Evolutionary conservation across 2,888 invertebrate species (phyloP), one percentile per base, ranked within the genome.

Genomic region (Ametastegia equiseti): DNA sequence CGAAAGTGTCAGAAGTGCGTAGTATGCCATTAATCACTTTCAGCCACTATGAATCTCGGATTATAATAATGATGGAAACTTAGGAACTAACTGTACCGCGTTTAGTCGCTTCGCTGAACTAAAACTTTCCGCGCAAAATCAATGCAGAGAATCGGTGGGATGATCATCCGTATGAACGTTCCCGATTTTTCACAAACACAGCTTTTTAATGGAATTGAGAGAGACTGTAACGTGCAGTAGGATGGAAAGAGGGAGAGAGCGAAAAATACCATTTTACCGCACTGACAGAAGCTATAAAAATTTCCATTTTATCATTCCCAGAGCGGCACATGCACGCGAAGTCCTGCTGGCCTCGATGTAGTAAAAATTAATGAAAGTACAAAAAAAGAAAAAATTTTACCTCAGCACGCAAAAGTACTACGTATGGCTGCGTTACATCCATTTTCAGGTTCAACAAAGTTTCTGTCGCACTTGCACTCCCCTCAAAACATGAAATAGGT

Each of bases 1-100:
- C 42, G 60, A 13, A 78, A 60, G 39, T 78, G 60, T 78, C 77
- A 33, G 50, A 73, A 73, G 54, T 73, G 6, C 36, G 11, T 60
- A 27, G 23, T 23, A 15, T 9, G 42, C 45, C 27, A 78, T 78
- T 30, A 57, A 60, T 60, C 60, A 78, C 39, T 7, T 15, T 27
- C 30, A 47, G 71, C 47, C 42, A 19, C 45, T 71, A 30, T 11
- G 47, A 47, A 71, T 30, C 45, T 47, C 13, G 13, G 19, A 47
- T 47, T 47, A 45, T 42, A 45, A 13, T 45, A 71, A 71, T 15
- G 30, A 71, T 47, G 47, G 42, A 47, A 71, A 71, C 47, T 71
- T 67, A 7, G 39, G 5, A 65, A 67, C 65, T 39, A 67, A 39
- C 39, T 39, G 65, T 67, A 67, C 36, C 65, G 36, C 39, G 65